Evolutionary conservation across 2,797 vertebrate genomes (phyloP).

Genomic region (Cynodonichthys magdalenae): DNA sequence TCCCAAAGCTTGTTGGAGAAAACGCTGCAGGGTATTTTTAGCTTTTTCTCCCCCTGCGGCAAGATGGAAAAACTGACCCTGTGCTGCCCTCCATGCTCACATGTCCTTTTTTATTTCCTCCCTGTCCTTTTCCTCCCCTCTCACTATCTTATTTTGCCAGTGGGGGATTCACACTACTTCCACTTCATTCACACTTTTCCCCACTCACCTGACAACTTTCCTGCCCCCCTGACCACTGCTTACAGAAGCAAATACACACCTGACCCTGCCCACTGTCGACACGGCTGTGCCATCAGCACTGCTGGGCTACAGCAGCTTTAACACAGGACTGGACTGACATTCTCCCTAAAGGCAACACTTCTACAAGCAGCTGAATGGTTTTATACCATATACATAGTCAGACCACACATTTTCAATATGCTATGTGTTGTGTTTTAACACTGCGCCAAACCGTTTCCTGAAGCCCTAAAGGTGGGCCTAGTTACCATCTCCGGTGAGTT

Average conservation of each 20-base stretch:
- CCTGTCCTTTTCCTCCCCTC: constrained; percentile 23
- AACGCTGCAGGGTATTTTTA: constrained; percentile 77
- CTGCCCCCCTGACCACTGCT: constrained; percentile 51
- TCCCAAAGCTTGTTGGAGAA: constrained; percentile 40
- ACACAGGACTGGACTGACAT: constrained; percentile 9
- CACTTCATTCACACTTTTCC: constrained; percentile 64
- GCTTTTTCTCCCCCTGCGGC: constrained; percentile 65
- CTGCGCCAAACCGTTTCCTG: constrained; percentile 13
- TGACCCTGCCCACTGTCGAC: constrained; percentile 12
- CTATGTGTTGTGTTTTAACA: constrained; percentile 21
- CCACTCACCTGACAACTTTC: constrained; percentile 57
- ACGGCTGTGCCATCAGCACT: constrained; percentile 19
- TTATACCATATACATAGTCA: constrained; percentile 17
- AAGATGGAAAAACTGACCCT: constrained; percentile 70
- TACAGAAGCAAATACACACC: constrained; percentile 32
- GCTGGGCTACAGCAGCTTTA: constrained; percentile 33
- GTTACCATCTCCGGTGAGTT: constrained; percentile 90
- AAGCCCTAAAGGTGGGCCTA: constrained; percentile 22
- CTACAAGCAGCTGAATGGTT: constrained; percentile 27
- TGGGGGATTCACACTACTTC: constrained; percentile 41
- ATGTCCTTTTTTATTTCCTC: constrained; percentile 62
- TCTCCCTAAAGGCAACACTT: constrained; percentile 29
- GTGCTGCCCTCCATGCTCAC: constrained; percentile 56
- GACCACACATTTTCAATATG: constrained; percentile 5
- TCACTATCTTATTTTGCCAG: constrained; percentile 28